Evolutionary conservation across 2,113 vertebrate genomes (phyloP).

Genomic region (Arenaria interpres): DNA sequence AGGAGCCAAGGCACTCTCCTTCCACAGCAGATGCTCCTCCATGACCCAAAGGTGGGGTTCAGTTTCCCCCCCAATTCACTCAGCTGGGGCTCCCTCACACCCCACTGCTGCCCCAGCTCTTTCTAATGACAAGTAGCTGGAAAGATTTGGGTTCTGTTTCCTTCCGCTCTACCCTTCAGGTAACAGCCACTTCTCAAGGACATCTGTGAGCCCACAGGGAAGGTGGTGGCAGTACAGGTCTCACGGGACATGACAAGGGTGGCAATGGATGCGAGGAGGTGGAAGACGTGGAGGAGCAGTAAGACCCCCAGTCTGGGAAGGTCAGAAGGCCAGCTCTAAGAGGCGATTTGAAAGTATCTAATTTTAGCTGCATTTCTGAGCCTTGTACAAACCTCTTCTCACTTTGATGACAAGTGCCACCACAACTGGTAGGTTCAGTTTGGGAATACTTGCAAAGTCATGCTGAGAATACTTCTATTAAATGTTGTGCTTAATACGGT

Average conservation of each 20-base stretch:
- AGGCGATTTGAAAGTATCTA: not conserved
- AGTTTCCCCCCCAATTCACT: not conserved
- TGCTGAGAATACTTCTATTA: not conserved
- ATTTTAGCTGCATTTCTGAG: not conserved
- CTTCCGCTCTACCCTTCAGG: not conserved
- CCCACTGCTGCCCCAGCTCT: not conserved
- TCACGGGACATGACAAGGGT: not conserved
- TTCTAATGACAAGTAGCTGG: not conserved
- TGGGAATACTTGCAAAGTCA: not conserved
- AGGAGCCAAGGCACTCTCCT: not conserved
- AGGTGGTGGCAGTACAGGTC: not conserved
- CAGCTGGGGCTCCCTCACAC: not conserved
- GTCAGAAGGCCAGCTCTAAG: not conserved
- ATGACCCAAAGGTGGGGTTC: not conserved
- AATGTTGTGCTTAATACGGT: not conserved
- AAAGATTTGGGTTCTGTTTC: not conserved
- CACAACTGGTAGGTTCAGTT: not conserved
- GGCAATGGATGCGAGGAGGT: accelerated
- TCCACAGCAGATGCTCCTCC: not conserved
- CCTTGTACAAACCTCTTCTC: not conserved
- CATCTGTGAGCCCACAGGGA: not conserved
- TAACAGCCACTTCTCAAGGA: not conserved
- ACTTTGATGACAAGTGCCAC: accelerated
- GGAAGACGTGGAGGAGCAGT: accelerated
- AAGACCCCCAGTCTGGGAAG: not conserved